Evolutionary conservation across 2,888 invertebrate genomes (phyloP).

Genomic region (Caenorhabditis auriculariae): DNA sequence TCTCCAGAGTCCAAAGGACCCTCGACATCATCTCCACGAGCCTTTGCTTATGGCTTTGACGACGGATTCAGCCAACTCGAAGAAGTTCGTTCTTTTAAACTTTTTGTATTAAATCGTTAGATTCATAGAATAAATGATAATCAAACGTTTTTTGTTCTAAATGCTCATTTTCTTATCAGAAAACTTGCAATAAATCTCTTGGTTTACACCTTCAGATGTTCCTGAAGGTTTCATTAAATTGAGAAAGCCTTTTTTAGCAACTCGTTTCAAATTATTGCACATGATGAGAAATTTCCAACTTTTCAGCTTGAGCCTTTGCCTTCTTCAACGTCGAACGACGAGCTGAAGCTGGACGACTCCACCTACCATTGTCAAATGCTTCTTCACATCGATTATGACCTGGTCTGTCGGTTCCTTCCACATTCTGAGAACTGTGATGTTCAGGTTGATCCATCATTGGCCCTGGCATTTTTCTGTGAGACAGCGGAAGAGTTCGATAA

Average conservation of each 20-base stretch:
- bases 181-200: no score
- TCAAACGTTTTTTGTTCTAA: no score
- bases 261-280: no score
- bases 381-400: constrained; percentile 56
- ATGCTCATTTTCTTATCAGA: no score
- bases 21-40: no score
- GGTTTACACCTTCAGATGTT: no score
- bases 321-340: constrained; percentile 18
- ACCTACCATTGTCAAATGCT: constrained; percentile 61
- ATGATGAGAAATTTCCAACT: no score
- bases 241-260: no score
- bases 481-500: constrained; percentile 46
- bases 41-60: constrained; percentile 2
- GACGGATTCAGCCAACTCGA: constrained; percentile 25
- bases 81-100: constrained; percentile 14
- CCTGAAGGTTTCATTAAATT: no score
- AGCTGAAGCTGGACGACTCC: constrained; percentile 48
- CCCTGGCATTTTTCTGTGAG: constrained; percentile 54
- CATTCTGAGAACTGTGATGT: neutral
- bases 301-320: constrained; percentile 16
- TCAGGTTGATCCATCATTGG: constrained; percentile 61
- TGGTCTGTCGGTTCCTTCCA: constrained; percentile 8
- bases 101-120: no score
- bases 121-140: no score
- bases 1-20: no score